Evolutionary conservation across 2,888 invertebrate genomes (phyloP).

Genomic region (Pseudococcus jackbeardsleyi): DNA sequence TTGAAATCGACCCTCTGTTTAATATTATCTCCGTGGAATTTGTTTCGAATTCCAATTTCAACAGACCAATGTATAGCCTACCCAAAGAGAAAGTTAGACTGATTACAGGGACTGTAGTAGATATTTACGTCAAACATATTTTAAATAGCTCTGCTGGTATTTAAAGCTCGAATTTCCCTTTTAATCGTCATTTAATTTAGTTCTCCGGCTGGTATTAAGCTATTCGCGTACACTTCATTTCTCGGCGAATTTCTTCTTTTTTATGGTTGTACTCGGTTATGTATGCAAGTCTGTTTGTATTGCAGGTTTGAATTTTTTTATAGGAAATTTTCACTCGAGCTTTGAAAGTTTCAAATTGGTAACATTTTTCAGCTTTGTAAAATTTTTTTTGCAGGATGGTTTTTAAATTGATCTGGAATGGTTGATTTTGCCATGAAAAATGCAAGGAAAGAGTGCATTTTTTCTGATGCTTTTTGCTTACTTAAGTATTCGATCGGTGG

Average conservation of each 20-base stretch:
- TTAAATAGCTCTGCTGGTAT: conserved; percentile 62
- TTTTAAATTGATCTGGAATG: too few species aligned
- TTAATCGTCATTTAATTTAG: conserved; percentile 64
- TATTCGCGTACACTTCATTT: conserved; percentile 41
- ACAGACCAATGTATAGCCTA: conserved; percentile 54
- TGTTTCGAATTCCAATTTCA: conserved; percentile 63
- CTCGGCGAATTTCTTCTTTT: neutral
- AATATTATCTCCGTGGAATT: conserved; percentile 63
- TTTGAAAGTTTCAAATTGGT: too few species aligned
- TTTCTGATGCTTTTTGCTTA: too few species aligned
- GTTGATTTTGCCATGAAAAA: too few species aligned
- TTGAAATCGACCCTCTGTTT: conserved; percentile 64
- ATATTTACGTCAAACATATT: conserved; percentile 59
- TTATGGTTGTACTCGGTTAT: neutral
- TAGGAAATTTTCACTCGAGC: neutral
- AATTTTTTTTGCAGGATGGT: too few species aligned
- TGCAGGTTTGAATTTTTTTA: neutral
- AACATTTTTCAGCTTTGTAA: too few species aligned
- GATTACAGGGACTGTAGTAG: conserved; percentile 59
- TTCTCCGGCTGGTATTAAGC: conserved; percentile 55
- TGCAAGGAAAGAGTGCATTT: too few species aligned
- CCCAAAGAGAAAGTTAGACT: conserved; percentile 64
- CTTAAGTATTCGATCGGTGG: too few species aligned
- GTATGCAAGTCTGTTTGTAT: neutral
- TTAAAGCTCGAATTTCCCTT: conserved; percentile 61